These are phyloP conservation scores for Altica lythri DNA, from an alignment of 2,888 invertebrate genomes.

Conservation along the genomic window DNA sequence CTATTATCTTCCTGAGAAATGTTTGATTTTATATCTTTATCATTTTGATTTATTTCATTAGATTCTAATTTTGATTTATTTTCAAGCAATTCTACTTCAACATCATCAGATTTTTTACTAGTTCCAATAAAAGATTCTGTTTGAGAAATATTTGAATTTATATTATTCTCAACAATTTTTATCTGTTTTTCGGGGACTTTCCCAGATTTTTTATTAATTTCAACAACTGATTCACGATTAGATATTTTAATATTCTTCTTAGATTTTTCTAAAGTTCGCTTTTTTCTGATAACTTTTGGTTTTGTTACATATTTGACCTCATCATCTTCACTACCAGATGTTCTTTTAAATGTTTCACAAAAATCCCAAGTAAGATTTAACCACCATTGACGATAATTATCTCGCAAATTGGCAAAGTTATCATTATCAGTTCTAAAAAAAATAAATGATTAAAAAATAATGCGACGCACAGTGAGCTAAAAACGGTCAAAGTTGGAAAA, in stretches of 20 bases:
- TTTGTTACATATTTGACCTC: too few species aligned
- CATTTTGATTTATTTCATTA: neutral
- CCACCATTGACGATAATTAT: slow-evolving; percentile 51
- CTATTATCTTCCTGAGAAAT: slow-evolving; percentile 2
- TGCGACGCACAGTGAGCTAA: neutral
- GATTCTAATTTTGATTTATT: neutral
- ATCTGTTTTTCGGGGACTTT: too few species aligned
- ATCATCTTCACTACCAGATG: slow-evolving; percentile 39
- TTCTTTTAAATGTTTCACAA: slow-evolving; percentile 46
- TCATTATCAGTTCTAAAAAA: slow-evolving; percentile 46
- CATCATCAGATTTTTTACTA: slow-evolving; percentile 1
- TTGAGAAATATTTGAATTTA: too few species aligned
- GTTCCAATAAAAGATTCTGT: too few species aligned
- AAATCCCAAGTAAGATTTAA: slow-evolving; percentile 49
- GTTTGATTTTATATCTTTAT: neutral
- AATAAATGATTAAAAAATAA: slow-evolving; percentile 2
- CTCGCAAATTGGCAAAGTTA: slow-evolving; percentile 44
- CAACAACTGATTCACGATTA: too few species aligned
- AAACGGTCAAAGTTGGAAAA: neutral
- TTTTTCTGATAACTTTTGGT: slow-evolving; percentile 18
- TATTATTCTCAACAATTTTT: too few species aligned
- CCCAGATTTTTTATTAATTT: too few species aligned
- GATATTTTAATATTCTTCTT: too few species aligned
- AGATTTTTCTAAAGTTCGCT: too few species aligned
- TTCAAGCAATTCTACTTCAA: neutral